Base-by-base conservation (phyloP, 2,888 invertebrate species). In the Hedychridium roseum region DNA sequence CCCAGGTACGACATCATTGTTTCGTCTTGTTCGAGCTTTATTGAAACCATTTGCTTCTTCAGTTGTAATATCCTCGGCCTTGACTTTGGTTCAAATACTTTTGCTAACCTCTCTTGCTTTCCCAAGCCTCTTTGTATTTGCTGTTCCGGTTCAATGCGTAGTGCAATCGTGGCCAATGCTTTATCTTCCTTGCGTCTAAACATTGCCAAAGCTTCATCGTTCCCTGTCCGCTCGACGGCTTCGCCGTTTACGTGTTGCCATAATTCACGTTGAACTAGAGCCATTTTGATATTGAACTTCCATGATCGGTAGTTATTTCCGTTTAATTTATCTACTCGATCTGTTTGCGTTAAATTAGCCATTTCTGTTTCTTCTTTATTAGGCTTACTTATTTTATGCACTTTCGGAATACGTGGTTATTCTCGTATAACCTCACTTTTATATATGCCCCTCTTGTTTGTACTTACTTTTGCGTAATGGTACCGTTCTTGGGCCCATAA, bases 251-350 rank as follows among this genome's bases (percentile, higher is more conserved):
- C 40, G 5, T 48, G 27, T 39, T 39, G 3, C 47, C 43, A 52
- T n/a, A 52, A 31, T 26, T 52, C 43, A 5, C 47, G 31, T 26
- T 40, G 40, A 3, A 48, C 11, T 1, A 47, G 11, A 0, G 20
- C 16, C 43, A 51, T 51, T 43, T 21, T 47, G 39, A 47, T 39
- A 32, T 47, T 47, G 20, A 20, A 47, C 14, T 51, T 46, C 47
- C 47, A 47, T 3, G 47, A 15, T 9, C 36, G 7, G 31, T 51
- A 47, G 14, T 51, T 51, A n/a, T 17, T 26, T 2, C 40, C 39
- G 7, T 51, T 51, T 36, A 51, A 11, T 32, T 43, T 51, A 20
- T 46, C 39, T 1, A 51, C 38, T 2, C 43, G 15, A 39, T 51
- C 46, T 9, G 9, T 14, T 16, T 20, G 21, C 32, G 17, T 9